Percentiles rank a stretch among this genome's conserved stretches.
Evolutionary conservation across 2,797 vertebrate genomes (phyloP).

Genomic region (Decapterus maruadsi): DNA sequence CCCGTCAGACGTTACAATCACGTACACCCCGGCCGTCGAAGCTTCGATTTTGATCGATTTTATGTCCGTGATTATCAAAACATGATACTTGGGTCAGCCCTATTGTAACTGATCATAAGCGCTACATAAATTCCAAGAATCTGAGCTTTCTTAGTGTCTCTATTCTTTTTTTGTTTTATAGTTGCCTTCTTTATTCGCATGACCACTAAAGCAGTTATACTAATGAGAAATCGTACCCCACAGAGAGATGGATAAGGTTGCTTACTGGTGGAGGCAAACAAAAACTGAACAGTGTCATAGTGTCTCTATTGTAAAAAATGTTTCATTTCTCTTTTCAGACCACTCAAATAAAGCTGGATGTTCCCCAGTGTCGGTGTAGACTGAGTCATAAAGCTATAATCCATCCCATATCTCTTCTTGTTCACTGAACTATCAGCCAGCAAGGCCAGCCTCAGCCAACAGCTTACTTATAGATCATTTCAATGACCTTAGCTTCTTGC

Average conservation of each 20-base stretch:
- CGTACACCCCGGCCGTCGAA: too few relatives aligned
- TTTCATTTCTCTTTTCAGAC: conserved; percentile 41
- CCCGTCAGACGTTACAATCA: too few relatives aligned
- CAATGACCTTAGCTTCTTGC: neutral
- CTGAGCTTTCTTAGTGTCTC: neutral
- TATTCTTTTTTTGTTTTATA: conserved; percentile 9
- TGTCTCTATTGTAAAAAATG: conserved; percentile 13
- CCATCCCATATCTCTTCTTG: neutral
- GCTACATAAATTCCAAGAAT: neutral
- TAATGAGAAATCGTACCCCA: conserved; percentile 27
- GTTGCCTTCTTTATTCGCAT: conserved; percentile 25
- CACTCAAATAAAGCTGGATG: neutral
- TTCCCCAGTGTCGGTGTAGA: neutral
- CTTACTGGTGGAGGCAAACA: conserved; percentile 14
- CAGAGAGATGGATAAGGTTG: conserved; percentile 26
- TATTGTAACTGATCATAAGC: conserved; percentile 26
- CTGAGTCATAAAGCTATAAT: conserved; percentile 1
- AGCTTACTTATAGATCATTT: neutral
- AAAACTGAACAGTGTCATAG: conserved; percentile 11
- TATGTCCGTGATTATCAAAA: too few relatives aligned
- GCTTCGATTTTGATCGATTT: too few relatives aligned
- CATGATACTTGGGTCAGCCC: too few relatives aligned
- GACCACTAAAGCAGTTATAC: conserved; percentile 37
- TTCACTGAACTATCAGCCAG: neutral
- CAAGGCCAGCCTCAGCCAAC: neutral